A percentile compares a stretch with the other conserved stretches of the same genome.
phyloP scores from a whole-genome alignment of 2,888 invertebrate species.

The Trichopria drosophilae region DNA sequence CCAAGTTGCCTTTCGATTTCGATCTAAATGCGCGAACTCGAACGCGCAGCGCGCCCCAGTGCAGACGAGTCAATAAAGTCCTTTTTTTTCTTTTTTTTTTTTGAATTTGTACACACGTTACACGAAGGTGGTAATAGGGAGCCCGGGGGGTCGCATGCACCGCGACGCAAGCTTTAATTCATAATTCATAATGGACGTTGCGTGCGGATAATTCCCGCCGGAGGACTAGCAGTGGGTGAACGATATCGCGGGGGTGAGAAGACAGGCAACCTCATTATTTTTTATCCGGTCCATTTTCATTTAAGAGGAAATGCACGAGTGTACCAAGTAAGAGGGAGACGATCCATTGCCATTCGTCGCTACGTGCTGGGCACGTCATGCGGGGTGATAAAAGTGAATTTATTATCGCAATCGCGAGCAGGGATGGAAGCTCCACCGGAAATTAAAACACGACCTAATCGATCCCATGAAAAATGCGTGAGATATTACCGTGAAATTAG shows the following conservation, averaged over 20 bases:
- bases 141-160: neutral
- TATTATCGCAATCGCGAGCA: constrained; percentile 43
- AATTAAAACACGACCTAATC: constrained; percentile 42
- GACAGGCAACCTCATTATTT: constrained; percentile 44
- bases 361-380: constrained; percentile 26
- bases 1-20: no score
- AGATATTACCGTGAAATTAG: no score
- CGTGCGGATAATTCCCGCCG: constrained; percentile 47
- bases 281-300: constrained; percentile 36
- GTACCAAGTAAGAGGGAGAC: no score
- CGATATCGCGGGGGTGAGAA: constrained; percentile 17
- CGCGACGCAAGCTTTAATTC: constrained; percentile 45
- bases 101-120: no score
- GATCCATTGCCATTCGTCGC: no score
- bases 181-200: constrained; percentile 52
- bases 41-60: no score
- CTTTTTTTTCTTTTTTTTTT: no score
- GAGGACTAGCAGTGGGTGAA: constrained; percentile 26
- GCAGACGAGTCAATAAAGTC: no score
- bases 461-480: no score
- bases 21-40: no score
- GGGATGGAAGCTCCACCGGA: constrained; percentile 29
- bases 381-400: constrained; percentile 47
- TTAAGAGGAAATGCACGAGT: no score
- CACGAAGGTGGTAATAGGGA: neutral